Percentiles rank a stretch among this genome's conserved stretches.
Evolutionary conservation across 2,113 vertebrate genomes (phyloP).

Genomic region (Saguinus imperator): DNA sequence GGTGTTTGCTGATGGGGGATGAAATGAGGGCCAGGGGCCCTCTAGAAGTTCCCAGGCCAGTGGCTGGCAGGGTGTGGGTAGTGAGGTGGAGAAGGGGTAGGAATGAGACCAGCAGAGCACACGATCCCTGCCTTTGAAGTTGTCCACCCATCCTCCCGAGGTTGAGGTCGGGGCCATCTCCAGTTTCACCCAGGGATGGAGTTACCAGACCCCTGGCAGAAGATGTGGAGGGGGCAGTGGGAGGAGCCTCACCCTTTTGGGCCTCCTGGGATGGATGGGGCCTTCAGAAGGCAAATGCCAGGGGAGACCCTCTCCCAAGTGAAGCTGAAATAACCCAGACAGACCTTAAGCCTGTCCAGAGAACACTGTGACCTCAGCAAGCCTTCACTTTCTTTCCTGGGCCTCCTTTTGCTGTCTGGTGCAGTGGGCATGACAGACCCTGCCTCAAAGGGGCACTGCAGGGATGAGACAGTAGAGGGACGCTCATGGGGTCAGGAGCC

Average conservation of each 20-base stretch:
- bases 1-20: background rate
- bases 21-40: background rate
- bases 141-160: constrained; percentile 23
- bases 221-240: constrained; percentile 44
- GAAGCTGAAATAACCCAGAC: background rate
- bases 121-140: constrained; percentile 62
- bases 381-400: background rate
- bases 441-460: background rate
- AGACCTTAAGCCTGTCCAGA: background rate
- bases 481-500: background rate
- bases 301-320: background rate
- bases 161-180: constrained; percentile 36
- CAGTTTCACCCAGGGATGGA: constrained; percentile 71
- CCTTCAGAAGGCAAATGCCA: background rate
- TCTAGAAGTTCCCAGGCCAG: background rate
- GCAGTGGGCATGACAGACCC: background rate
- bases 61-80: background rate
- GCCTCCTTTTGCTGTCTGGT: background rate
- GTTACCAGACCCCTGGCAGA: constrained; percentile 50
- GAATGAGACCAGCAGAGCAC: constrained; percentile 37
- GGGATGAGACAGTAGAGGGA: rapidly evolving
- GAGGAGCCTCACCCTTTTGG: constrained; percentile 34
- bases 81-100: background rate
- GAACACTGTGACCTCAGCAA: background rate
- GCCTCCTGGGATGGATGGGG: background rate